Base-by-base conservation (phyloP, 2,113 vertebrate species). In the Colaptes auratus region DNA sequence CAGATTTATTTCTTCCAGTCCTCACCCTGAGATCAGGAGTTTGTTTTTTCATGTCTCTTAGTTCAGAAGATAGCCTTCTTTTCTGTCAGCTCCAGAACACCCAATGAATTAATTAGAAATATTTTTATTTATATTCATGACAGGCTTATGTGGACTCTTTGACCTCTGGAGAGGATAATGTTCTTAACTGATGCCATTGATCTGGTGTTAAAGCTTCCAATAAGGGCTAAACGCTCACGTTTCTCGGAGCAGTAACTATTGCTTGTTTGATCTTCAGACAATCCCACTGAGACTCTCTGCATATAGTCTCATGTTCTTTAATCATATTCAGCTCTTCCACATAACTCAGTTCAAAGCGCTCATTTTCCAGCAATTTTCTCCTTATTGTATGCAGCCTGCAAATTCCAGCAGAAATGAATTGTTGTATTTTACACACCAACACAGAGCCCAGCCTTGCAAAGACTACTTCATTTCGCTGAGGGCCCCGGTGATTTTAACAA, bases 281-380 rank as follows among this genome's bases (percentile, higher is more conserved):
- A 59, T 97, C 93, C 67, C 79, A 86, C 85, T 80, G 97, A 73
- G 94, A 95, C 33, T 95, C 82, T 79, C 82, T 25, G 8, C 94
- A 89, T 60, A 96, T 6, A 76, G 92, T 96, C 77, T 97, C 95
- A 23, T 86, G 59, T 59, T 97, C 96, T 75, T 96, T 97, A 76
- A 97, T 88, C 28, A 92, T 42, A 89, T 70, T 96, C 31, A 94
- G 10, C 89, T 98, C 95, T 85, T 97, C 97, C 66, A 84, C 83
- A 77, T 67, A 83, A 78, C 91, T 98, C 92, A 96, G 86, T 59
- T 91, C 91, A 44, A 96, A 96, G 69, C 77, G 82, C 55, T 97
- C 91, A 5, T 71, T 95, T 89, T 53, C 76, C 74, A 79, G 95
- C 75, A 95, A 88, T 97, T 94, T 96, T 81, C 35, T 91, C 39